Base-by-base conservation (phyloP, 2,797 vertebrate genomes). In the Orientallactaga sibirica region DNA sequence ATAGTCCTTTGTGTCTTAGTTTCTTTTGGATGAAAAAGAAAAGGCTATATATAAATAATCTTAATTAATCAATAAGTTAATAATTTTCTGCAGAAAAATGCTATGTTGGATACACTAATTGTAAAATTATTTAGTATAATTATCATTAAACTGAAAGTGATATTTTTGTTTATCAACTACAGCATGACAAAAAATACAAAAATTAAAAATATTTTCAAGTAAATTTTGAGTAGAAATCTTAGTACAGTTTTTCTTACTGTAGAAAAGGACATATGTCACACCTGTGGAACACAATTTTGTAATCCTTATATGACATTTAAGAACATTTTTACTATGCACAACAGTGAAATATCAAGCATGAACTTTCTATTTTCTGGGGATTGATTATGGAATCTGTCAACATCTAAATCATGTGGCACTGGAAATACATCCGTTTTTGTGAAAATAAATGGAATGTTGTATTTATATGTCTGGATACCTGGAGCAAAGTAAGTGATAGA, bases 171-270 rank as follows among this genome's bases (percentile, higher is more conserved):
- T 4, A 41, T 75, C n/a, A 82, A 37, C 55, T 87, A 62, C 5
- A 92, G 11, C 18, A 33, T 52, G 73, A 33, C 16, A 80, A 19
- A 85, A 76, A 92, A 90, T 25, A 86, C 37, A 78, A 77, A 62
- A 25, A 87, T 58, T 4, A 58, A 58, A 58, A 58, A 58, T 58
- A 0, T 7, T 76, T 61, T 90, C 24, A 90, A 67, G 2, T 84
- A 66, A 87, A 70, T 84, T 76, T 67, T 76, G 68, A 94, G 58
- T 3, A 71, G 20, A 24, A 66, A 41, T 5, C 19, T 81, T 92
- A 14, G 18, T 2, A 73, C n/a, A 76, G 68, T 94, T 88, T 84
- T 25, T n/a, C 19, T 88, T 90, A 86, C 71, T 76, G 55, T 4
- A 58, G 7, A 88, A 86, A 82, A 43, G 41, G 7, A 33, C 3